Base-by-base conservation (phyloP, 1,140 invertebrate species). In the Drosophila funebris region DNA sequence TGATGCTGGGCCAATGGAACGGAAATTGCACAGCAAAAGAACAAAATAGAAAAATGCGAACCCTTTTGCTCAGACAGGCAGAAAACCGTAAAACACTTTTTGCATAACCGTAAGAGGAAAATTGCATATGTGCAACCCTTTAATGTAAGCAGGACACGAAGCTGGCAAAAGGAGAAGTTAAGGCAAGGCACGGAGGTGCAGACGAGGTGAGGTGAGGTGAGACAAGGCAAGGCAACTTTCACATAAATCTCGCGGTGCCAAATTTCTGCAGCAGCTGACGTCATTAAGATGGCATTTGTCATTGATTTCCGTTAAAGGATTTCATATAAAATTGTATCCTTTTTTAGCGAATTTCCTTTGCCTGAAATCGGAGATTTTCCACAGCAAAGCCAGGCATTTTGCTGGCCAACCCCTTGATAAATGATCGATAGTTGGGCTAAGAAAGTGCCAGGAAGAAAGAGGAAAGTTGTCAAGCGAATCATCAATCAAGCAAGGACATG, bases 211-310 rank as follows among this genome's bases (percentile, higher is more conserved):
- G 39, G 4, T 7, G 43, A 13, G 13, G 39, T 16, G 36, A 29
- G 50, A 18, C 16, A n/a, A 36, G 13, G 53, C 20, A n/a, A 13
- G 52, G 9, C 11, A 33, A 73, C 64, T 82, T 87, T 82, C 78
- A 76, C 83, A 87, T 88, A 88, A 79, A 88, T 88, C 78, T 76
- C 64, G 48, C 24, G 31, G 14, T 62, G 60, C 29, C 43, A 57
- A 50, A 52, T 67, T 76, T 66, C 11, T 68, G 36, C 67, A 68
- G 79, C 82, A 87, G 83, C 83, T 83, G 83, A 88, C 78, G 60
- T 83, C 78, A 87, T 87, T 87, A 87, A 73, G 64, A 58, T 48
- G 52, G 57, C 75, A 88, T 88, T 87, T 87, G 78, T 88, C 83
- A 87, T 73, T 54, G 78, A 88, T 66, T 79, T 87, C 66, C 68